phyloP scores from a whole-genome alignment of 23 tunicate species.

The Corella eumyota region DNA sequence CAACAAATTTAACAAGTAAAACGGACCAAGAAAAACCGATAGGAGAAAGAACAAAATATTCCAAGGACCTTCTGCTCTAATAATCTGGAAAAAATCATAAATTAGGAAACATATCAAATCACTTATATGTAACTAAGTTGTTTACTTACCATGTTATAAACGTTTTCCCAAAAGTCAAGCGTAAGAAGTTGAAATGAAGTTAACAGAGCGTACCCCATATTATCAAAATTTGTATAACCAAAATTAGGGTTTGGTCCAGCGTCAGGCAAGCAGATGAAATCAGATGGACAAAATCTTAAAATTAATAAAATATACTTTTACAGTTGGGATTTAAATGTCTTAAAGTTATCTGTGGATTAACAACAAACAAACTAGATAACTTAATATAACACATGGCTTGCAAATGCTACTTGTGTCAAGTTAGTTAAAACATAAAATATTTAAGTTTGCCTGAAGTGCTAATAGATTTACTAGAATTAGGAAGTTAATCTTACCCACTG shows the following conservation, averaged over 20 bases:
- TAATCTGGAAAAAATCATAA: constrained; percentile 22
- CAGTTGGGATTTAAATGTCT: too few relatives aligned
- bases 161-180: constrained; percentile 92
- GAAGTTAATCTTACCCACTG: constrained; percentile 87
- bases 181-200: constrained; percentile 93
- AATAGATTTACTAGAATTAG: too few relatives aligned
- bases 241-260: constrained; percentile 71
- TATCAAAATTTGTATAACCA: constrained; percentile 90
- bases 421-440: too few relatives aligned
- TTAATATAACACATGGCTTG: too few relatives aligned
- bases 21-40: constrained; percentile 84
- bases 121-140: neutral
- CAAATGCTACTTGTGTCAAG: too few relatives aligned
- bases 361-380: too few relatives aligned
- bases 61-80: constrained; percentile 90
- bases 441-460: too few relatives aligned
- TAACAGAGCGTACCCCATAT: constrained; percentile 78
- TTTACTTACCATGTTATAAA: constrained; percentile 81
- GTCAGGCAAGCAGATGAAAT: constrained; percentile 56
- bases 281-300: constrained; percentile 66
- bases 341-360: too few relatives aligned
- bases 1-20: constrained; percentile 71
- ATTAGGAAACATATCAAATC: neutral
- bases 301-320: too few relatives aligned
- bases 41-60: constrained; percentile 70